Base-by-base conservation (phyloP, 2,113 vertebrate species). In the Gallinago media region DNA sequence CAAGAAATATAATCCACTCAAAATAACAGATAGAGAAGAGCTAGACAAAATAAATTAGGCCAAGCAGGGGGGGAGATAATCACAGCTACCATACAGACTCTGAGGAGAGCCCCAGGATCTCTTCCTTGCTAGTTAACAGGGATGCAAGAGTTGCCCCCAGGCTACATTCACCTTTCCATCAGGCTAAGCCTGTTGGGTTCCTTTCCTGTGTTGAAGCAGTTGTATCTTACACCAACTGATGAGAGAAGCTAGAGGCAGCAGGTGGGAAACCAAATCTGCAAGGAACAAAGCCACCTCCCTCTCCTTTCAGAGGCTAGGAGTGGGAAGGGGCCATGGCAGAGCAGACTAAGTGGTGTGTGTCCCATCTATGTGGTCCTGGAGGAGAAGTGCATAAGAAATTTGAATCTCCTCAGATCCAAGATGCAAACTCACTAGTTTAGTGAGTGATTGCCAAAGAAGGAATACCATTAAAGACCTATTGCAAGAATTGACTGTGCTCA, bases 121-220 rank as follows among this genome's bases (percentile, higher is more conserved):
- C 65, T 84, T 93, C 68, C 67, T 74, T 59, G 59, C 79, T 74
- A 59, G 67, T 91, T 95, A 95, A 47, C 2, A 0, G 22, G 59
- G 79, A 95, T 89, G 68, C 32, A 84, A 95, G 92, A 20, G 34
- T 23, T 2, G 44, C 88, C 92, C 82, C 32, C 76, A 86, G 95
- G 95, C 92, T 94, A 71, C 29, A 9, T 62, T 94, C 92, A 94
- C 94, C 92, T 95, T 91, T 89, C 94, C 76, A 84, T 67, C 91
- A 86, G 79, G 68, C 79, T 91, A 25, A 92, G 56, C 65, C 83
- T 14, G 76, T 19, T 54, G 72, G 20, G 52, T 6, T 73, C 59
- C 76, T 95, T 96, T 96, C 65, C 81, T 78, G 86, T 71, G 17
- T 59, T 91, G 0, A 4, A 77, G 46, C 47, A 46, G 23, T 88